phyloP scores from a whole-genome alignment of 2,113 vertebrate genomes.

The Riparia riparia region DNA sequence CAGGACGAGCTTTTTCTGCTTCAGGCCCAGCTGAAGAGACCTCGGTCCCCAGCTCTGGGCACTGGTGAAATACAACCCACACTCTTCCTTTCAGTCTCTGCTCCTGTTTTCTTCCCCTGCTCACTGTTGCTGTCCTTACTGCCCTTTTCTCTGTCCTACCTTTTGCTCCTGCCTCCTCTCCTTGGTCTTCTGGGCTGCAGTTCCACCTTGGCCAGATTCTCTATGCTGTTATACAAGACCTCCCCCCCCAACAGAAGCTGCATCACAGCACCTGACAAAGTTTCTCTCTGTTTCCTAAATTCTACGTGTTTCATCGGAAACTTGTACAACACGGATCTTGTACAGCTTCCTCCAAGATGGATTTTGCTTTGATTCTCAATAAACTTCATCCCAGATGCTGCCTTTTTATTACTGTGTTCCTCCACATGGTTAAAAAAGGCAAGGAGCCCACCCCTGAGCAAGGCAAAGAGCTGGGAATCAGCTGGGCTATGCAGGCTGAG shows the following conservation, averaged over 20 bases:
- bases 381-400: background rate
- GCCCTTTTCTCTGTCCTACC: background rate
- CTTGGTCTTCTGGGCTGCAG: background rate
- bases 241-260: accelerated
- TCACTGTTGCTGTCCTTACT: background rate
- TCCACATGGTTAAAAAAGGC: background rate
- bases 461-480: background rate
- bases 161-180: background rate
- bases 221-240: too few species aligned
- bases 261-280: background rate
- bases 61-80: background rate
- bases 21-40: background rate
- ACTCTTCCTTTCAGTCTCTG: background rate
- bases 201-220: background rate
- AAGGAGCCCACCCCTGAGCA: background rate
- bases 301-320: background rate
- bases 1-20: background rate
- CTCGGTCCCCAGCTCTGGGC: background rate
- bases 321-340: accelerated
- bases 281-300: background rate
- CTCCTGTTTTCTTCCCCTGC: background rate
- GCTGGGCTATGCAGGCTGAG: background rate
- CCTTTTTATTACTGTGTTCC: background rate
- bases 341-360: background rate
- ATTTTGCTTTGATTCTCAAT: background rate